Base-by-base conservation (phyloP, 2,113 vertebrate species). In the Brachypteracias leptosomus region DNA sequence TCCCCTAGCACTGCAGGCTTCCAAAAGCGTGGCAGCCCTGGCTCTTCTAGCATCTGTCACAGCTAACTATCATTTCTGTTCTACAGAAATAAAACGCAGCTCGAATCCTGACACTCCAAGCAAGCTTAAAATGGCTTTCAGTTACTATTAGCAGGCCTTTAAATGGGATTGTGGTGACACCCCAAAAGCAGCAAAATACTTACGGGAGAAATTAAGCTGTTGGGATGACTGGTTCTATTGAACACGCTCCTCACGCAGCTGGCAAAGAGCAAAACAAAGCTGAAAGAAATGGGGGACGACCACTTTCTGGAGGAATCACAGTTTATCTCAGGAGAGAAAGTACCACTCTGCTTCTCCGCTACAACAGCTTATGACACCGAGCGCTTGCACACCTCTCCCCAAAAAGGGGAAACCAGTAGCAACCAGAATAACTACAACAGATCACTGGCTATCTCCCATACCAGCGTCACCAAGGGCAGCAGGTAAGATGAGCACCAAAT, bases 101-200 rank as follows among this genome's bases (percentile, higher is more conserved):
- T 87, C 57, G 81, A 75, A 75, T 57, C 63, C 82, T 66, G 74
- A 57, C 52, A 63, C 81, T 77, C 85, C 51, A 46, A 28, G 42
- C 61, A 86, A 85, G 74, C 76, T 77, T 77, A 86, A 95, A 93
- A 94, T 74, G 90, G 82, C 63, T 94, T 93, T 91, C 94, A 71
- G 44, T 76, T 90, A 67, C 82, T 67, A 88, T 88, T 62, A 94
- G 72, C 44, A 76, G 65, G 68, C 67, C 90, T 90, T 93, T 59
- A 90, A 94, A 94, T 47, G 68, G 73, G 51, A 83, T 91, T 74
- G 88, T 78, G 79, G 85, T 86, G 88, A 96, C 79, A 93, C 42
- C 63, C 44, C 47, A 2, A 93, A 88, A 90, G 78, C 63, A 86
- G 79, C 42, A 71, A 91, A 96, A 93, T 67, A 80, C 85, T 89